A percentile compares a stretch with the other conserved stretches of the same genome.
Conservation (phyloP, 2,888 invertebrate genomes). For the Autographa pulchrina region DNA sequence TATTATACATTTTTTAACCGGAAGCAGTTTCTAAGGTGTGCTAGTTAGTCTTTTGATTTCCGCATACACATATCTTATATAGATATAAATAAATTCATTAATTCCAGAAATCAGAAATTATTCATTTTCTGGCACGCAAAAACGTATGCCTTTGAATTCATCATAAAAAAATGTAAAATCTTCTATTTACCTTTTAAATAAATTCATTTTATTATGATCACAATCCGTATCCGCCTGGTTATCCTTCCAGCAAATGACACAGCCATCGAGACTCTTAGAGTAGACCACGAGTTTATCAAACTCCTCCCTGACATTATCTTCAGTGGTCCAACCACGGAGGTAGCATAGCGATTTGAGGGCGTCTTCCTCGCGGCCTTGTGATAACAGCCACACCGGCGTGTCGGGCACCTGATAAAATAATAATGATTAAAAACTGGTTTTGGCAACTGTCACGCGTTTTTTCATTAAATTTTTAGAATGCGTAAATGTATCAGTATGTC, state of each 20-base stretch:
- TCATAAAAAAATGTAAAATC: too few species aligned
- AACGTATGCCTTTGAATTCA: too few species aligned
- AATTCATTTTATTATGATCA: slow-evolving; percentile 76
- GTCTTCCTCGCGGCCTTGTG: slow-evolving; percentile 84
- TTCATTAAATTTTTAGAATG: too few species aligned
- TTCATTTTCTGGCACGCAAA: too few species aligned
- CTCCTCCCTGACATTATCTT: slow-evolving; percentile 84
- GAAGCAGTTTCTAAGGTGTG: too few species aligned
- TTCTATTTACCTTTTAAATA: slow-evolving; percentile 76
- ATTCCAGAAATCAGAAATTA: too few species aligned
- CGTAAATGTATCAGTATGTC: too few species aligned
- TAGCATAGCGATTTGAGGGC: slow-evolving; percentile 87
- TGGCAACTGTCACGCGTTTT: too few species aligned
- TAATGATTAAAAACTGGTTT: not conserved
- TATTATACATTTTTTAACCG: too few species aligned
- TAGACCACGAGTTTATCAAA: slow-evolving; percentile 81
- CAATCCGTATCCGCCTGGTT: slow-evolving; percentile 65
- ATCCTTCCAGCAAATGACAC: slow-evolving; percentile 76
- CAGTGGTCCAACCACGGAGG: slow-evolving; percentile 88
- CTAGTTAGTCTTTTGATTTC: too few species aligned
- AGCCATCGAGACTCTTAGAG: slow-evolving; percentile 75
- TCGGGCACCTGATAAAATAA: slow-evolving; percentile 83
- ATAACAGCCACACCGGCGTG: slow-evolving; percentile 89
- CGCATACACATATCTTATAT: too few species aligned
- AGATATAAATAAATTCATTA: too few species aligned